Conservation (phyloP, 2,888 invertebrate species). For the Magallana nippona region DNA sequence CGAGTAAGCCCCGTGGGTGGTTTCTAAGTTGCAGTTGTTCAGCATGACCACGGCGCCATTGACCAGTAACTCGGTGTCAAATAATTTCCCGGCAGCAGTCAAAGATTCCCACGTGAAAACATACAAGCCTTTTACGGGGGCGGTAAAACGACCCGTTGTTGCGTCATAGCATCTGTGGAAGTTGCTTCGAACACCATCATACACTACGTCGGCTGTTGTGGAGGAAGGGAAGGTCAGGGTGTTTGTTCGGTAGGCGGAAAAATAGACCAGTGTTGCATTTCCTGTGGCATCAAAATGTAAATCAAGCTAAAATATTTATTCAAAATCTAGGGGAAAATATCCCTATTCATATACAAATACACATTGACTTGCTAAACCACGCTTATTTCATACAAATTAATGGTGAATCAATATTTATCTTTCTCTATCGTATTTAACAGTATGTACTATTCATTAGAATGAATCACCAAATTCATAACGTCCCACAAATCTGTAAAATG, state of each 20-base stretch:
- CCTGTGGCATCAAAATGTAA: neutral
- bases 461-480: too few species aligned
- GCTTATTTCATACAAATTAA: too few species aligned
- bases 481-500: too few species aligned
- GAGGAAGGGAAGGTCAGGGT: neutral
- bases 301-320: too few species aligned
- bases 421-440: too few species aligned
- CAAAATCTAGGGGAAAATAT: too few species aligned
- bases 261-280: neutral
- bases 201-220: neutral
- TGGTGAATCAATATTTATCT: too few species aligned
- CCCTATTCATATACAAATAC: too few species aligned
- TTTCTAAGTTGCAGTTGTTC: neutral
- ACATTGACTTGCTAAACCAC: too few species aligned
- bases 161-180: neutral
- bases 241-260: neutral
- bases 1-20: neutral
- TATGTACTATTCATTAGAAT: too few species aligned
- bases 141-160: neutral
- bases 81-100: neutral
- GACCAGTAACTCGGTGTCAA: neutral
- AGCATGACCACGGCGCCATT: neutral
- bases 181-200: slow-evolving; percentile 2
- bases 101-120: neutral
- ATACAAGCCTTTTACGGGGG: neutral